Evolutionary conservation across 2,888 invertebrate genomes (phyloP).

Genomic region (Diadegma fenestrale): DNA sequence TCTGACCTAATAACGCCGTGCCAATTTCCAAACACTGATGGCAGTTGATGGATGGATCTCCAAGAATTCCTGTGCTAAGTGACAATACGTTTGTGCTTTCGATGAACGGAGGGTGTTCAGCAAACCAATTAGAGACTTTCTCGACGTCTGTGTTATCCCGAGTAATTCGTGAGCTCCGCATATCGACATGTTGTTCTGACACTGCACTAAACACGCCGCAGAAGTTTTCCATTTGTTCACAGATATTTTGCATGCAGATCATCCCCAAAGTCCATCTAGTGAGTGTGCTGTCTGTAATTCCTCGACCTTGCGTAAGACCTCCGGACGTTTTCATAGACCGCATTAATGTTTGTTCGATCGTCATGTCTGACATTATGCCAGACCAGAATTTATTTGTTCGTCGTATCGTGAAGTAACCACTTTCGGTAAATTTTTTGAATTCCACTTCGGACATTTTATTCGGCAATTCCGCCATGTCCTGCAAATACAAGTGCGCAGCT

Average conservation of each 20-base stretch:
- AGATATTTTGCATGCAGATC: constrained; percentile 67
- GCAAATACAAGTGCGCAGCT: constrained; percentile 79
- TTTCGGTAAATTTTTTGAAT: not conserved
- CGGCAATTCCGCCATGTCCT: constrained; percentile 79
- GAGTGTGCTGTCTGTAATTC: not conserved
- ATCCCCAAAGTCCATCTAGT: constrained; percentile 57
- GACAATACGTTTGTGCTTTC: no score
- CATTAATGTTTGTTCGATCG: constrained; percentile 44
- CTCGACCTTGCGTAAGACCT: constrained; percentile 34
- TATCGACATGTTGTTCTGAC: constrained; percentile 76
- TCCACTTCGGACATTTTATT: constrained; percentile 39
- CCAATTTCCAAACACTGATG: no score
- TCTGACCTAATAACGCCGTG: no score
- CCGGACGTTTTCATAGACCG: constrained; percentile 33
- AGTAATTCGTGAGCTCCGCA: constrained; percentile 64
- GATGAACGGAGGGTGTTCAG: no score
- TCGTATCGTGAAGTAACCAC: constrained; percentile 10
- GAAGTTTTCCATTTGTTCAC: constrained; percentile 70
- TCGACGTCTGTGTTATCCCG: constrained; percentile 52
- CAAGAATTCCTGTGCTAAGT: no score
- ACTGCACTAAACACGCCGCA: constrained; percentile 66
- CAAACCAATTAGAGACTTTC: no score
- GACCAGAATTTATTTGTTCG: constrained; percentile 44
- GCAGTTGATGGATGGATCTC: no score
- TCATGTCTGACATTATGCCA: constrained; percentile 45